Evolutionary conservation across 2,888 invertebrate species (phyloP).

Genomic region (Erebia palarica): DNA sequence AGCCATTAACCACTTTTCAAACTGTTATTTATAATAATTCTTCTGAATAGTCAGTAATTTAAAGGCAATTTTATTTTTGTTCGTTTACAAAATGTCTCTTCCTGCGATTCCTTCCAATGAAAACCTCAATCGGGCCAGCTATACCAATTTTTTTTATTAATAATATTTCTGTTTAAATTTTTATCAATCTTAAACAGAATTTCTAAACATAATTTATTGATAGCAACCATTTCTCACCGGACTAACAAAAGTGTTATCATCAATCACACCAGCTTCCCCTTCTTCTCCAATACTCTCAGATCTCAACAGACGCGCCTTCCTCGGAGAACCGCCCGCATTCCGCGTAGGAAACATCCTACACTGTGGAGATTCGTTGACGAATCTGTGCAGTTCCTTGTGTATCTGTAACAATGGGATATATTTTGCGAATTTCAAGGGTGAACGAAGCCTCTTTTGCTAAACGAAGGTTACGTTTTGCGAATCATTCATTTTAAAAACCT

Average conservation of each 20-base stretch:
- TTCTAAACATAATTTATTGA: neutral
- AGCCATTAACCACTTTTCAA: no score
- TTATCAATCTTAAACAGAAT: no score
- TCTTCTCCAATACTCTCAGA: slow-evolving; percentile 69
- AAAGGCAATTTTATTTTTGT: no score
- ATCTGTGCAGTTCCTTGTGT: slow-evolving; percentile 87
- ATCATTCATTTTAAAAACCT: no score
- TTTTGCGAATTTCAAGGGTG: slow-evolving; percentile 6
- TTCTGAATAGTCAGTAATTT: no score
- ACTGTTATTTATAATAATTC: no score
- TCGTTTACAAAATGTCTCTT: no score
- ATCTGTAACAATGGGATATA: slow-evolving; percentile 64
- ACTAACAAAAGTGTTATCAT: slow-evolving; percentile 51
- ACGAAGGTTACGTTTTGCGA: neutral
- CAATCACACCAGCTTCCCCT: slow-evolving; percentile 54
- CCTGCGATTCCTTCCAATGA: no score
- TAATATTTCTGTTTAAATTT: no score
- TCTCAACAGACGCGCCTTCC: slow-evolving; percentile 48
- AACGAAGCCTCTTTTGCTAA: neutral
- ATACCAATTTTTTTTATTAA: no score
- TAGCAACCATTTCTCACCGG: slow-evolving; percentile 45
- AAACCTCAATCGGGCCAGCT: no score
- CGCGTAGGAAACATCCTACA: slow-evolving; percentile 20
- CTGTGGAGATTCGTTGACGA: slow-evolving; percentile 69
- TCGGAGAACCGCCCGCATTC: slow-evolving; percentile 31